phyloP scores from a whole-genome alignment of 1,140 invertebrate genomes.

The Psix sp. region DNA sequence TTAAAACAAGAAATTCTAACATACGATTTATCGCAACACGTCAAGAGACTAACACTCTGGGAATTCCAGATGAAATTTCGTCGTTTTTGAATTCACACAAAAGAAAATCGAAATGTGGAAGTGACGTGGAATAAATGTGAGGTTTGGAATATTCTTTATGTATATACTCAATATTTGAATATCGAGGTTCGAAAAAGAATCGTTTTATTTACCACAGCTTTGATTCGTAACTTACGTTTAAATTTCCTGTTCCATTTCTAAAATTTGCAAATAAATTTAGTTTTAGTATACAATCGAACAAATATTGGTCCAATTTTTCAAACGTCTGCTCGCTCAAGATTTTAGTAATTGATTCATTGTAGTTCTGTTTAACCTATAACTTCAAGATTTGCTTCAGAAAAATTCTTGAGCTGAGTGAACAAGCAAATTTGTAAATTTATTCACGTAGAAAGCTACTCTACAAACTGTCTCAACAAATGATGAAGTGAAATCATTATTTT shows the following conservation, averaged over 20 bases:
- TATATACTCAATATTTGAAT: slow-evolving; percentile 37
- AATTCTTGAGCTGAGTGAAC: too few relatives aligned
- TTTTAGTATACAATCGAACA: too few relatives aligned
- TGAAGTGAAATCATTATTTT: slow-evolving; percentile 41
- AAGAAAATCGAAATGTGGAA: slow-evolving; percentile 59
- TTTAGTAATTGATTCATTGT: too few relatives aligned
- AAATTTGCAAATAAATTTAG: too few relatives aligned
- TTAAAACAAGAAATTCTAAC: slow-evolving; percentile 56
- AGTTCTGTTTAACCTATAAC: too few relatives aligned
- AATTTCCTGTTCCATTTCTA: too few relatives aligned
- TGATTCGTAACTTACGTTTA: slow-evolving; percentile 33
- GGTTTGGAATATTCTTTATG: slow-evolving; percentile 31
- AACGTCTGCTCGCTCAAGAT: too few relatives aligned
- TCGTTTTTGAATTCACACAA: slow-evolving; percentile 54
- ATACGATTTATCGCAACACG: slow-evolving; percentile 50
- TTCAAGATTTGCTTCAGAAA: too few relatives aligned
- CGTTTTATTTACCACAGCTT: slow-evolving; percentile 28
- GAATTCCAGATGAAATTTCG: slow-evolving; percentile 53
- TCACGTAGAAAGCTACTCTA: slow-evolving; percentile 14
- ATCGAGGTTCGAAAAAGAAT: slow-evolving; percentile 16
- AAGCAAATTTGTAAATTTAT: slow-evolving; percentile 10
- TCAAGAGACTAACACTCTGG: slow-evolving; percentile 39
- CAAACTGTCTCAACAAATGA: slow-evolving; percentile 4
- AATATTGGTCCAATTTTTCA: too few relatives aligned
- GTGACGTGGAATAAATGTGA: slow-evolving; percentile 50